Base-by-base conservation (phyloP, 2,113 vertebrate species). In the Pteropus alecto region DNA sequence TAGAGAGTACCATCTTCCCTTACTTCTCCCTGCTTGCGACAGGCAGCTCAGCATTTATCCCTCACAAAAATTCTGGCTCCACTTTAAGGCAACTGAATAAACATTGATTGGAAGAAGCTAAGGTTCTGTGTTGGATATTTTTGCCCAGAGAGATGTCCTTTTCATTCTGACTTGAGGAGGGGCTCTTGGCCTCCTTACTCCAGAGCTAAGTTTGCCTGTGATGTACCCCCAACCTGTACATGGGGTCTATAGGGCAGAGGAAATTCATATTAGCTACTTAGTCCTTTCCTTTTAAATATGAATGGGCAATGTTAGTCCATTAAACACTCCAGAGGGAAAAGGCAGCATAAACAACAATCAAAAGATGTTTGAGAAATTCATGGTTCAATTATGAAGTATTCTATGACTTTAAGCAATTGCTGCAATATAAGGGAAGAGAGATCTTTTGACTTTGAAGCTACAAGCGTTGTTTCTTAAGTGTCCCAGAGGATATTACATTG, bases 281-380 rank as follows among this genome's bases (percentile, higher is more conserved):
- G 60, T 93, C 67, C 48, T 88, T 88, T 71, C 43, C 73, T 96
- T 86, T 54, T 81, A 87, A 85, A 91, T 63, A 56, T 76, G 67
- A 94, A 73, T 87, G 35, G 48, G 48, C 30, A 87, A 63, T 48
- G 65, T 41, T 33, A 81, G 11, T 48, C 5, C 67, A 71, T 89
- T 84, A 93, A 73, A 81, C 95, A 81, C 56, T 56, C 35, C 9
- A 33, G 33, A 8, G 0, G 3, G 0, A 58, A 71, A 60, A 51
- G 33, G 54, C 65, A 95, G 88, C 13, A 84, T 26, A 93, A 93
- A 73, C 28, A 82, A 54, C 56, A 84, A 76, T 91, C 82, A 81
- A 85, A 95, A 93, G 26, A 81, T 60, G 46, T 82, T 82, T 95
- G 28, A 91, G 51, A 95, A 91, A 93, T 35, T 76, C 48, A 16